Evolutionary conservation across 1,140 invertebrate species (phyloP), one percentile per base, ranked within the genome.

Genomic region (Manduca sexta): DNA sequence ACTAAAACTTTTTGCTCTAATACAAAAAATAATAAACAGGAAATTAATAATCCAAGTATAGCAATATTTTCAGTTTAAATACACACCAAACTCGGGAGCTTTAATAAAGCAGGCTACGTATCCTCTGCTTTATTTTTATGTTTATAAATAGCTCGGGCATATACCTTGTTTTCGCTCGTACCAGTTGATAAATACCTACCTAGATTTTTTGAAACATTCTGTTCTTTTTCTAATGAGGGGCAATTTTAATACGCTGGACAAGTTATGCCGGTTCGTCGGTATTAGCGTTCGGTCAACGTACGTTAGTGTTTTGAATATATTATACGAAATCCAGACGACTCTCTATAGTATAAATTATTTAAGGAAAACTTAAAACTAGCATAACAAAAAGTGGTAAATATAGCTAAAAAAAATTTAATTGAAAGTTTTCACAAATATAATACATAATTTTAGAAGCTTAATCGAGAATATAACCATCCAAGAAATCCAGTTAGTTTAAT

Each of bases 101-200:
- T 47, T 47, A 39, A 30, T 41, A 49, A 49, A 49, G 46, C 46
- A 40, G 37, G 21, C n/a, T n/a, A n/a, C 21, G 21, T 8, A 3
- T 26, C 21, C 4, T 3, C 21, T 26, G 21, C 4, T 26, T 26
- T 26, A 3, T 26, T 50, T 51, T 61, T 61, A 48, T 21, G 31
- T 51, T 51, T 61, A 57, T 51, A 54, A 61, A 57, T 57, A 61
- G 49, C 49, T 13, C 21, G 43, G 50, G 49, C 47, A 51, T 40
- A 45, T 11, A 35, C 13, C 33, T 5, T n/a, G 33, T 35, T 35
- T 35, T 12, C n/a, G n/a, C 2, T n/a, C 13, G n/a, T 12, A n/a
- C 13, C n/a, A 14, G 33, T 14, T 35, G n/a, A 35, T 35, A 35
- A 35, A 35, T 11, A 7, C 7, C 7, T 12, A 12, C 33, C 11